Evolutionary conservation across 2,797 vertebrate species (phyloP), one percentile per base, ranked within the genome.

Genomic region (Fringilla coelebs): DNA sequence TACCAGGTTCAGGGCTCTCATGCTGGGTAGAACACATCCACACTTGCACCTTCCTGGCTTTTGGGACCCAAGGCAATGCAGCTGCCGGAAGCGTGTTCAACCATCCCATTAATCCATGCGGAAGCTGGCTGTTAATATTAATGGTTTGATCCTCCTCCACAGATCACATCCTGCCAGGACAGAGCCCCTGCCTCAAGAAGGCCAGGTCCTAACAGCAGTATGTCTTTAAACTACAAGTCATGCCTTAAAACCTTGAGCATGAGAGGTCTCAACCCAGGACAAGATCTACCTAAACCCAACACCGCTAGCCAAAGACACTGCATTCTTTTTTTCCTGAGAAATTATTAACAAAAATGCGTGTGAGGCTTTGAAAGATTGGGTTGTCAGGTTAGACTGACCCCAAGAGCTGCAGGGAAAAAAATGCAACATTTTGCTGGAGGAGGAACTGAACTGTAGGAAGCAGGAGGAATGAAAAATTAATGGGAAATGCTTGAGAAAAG

Each of bases 101-200:
- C 75, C 45, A 82, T 28, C 40, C 65, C 68, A 31, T 46, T 61
- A 88, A 89, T 29, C 38, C 3, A 6, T 8, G 36, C 1, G 18
- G 90, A 94, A 94, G 48, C 66, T 79, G 43, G n/a, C 71, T 88
- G 57, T 84, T 95, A 76, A 77, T 83, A 76, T 60, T 58, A 93
- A 77, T 3, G 10, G 31, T 15, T 10, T 58, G 57, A 88, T 85
- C 78, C 91, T 90, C 86, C 89, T 89, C 76, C 75, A 52, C 9
- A 2, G 84, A 70, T 55, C 89, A 67, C 72, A 88, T 91, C 82
- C 87, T 91, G 88, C 82, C 60, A 46, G 46, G 46, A 89, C 57
- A 76, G 36, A 73, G 46, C 41, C 48, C 36, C 15, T 46, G 32
- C 38, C 36, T 65, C 22, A 66, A 73, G 2, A 9, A 85, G 63